Conservation (phyloP, 2,888 invertebrate species). For the Hydriomena furcata region DNA sequence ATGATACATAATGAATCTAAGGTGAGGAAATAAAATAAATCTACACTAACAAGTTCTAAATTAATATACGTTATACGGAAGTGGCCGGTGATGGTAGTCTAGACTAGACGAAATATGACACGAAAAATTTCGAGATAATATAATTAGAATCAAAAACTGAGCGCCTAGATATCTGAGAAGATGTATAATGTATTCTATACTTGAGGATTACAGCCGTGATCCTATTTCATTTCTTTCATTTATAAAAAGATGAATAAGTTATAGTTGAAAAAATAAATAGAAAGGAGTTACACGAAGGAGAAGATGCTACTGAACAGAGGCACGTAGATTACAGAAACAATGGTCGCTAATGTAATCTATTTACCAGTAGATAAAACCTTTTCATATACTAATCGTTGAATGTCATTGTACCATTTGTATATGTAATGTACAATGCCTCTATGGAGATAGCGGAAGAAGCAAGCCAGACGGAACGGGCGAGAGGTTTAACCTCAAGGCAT, state of each 20-base stretch:
- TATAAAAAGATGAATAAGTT: too few species aligned
- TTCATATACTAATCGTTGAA: slow-evolving; percentile 9
- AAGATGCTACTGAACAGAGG: too few species aligned
- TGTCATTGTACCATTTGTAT: slow-evolving; percentile 25
- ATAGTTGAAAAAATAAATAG: too few species aligned
- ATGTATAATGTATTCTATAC: too few species aligned
- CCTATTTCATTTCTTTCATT: too few species aligned
- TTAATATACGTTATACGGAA: slow-evolving; percentile 8
- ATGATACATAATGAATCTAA: slow-evolving; percentile 9
- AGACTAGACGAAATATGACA: neutral
- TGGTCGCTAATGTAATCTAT: too few species aligned
- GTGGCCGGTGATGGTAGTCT: neutral
- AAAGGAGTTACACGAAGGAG: too few species aligned
- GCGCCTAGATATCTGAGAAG: too few species aligned
- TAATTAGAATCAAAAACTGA: too few species aligned
- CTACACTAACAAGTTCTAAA: slow-evolving; percentile 3
- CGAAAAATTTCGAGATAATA: too few species aligned
- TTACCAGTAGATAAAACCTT: neutral
- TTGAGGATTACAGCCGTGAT: too few species aligned
- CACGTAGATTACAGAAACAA: neutral
- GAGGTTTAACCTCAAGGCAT: slow-evolving; percentile 28
- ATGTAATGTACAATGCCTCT: slow-evolving; percentile 44
- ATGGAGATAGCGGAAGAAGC: slow-evolving; percentile 65
- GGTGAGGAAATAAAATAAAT: slow-evolving; percentile 14
- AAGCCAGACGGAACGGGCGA: slow-evolving; percentile 44